Evolutionary conservation across 30 jellyfish, hydroid and myxozoan genomes (phyloP).

Genomic region (Pelagia noctiluca): DNA sequence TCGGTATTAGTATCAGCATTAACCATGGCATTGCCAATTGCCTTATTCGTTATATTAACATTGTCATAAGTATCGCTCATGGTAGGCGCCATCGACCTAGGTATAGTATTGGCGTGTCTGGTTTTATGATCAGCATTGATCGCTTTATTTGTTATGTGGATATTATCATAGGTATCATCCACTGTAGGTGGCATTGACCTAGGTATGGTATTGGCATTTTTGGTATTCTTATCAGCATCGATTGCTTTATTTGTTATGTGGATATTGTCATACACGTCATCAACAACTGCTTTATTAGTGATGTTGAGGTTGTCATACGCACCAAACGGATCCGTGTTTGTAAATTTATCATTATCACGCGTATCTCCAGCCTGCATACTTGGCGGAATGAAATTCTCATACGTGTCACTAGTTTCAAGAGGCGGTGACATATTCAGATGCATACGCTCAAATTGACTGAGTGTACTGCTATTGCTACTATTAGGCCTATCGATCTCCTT

Average conservation of each 20-base stretch:
- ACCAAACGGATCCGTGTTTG: too few relatives aligned
- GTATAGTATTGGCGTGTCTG: too few relatives aligned
- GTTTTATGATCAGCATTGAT: not conserved
- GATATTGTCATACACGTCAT: constrained; percentile 36
- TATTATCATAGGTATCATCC: constrained; percentile 36
- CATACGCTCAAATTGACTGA: constrained; percentile 21
- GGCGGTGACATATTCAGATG: constrained; percentile 55
- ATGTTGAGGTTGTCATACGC: constrained; percentile 7
- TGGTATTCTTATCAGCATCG: not conserved
- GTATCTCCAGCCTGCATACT: too few relatives aligned
- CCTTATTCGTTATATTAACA: constrained; percentile 46
- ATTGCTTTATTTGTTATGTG: constrained; percentile 24
- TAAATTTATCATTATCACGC: too few relatives aligned
- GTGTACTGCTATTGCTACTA: not conserved
- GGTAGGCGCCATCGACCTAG: too few relatives aligned
- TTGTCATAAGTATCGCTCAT: constrained; percentile 24
- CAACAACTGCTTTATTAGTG: not conserved
- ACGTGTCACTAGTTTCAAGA: not conserved
- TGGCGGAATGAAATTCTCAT: too few relatives aligned
- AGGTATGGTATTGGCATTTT: too few relatives aligned
- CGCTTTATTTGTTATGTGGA: constrained; percentile 26
- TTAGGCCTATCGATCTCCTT: constrained; percentile 3
- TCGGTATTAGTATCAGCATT: too few relatives aligned
- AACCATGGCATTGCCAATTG: too few relatives aligned
- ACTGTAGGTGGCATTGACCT: too few relatives aligned